Percentiles rank a stretch among this genome's conserved stretches.
These are phyloP conservation scores for Portunus trituberculatus DNA, from an alignment of 1,140 invertebrate genomes.

Conservation along the genomic window DNA sequence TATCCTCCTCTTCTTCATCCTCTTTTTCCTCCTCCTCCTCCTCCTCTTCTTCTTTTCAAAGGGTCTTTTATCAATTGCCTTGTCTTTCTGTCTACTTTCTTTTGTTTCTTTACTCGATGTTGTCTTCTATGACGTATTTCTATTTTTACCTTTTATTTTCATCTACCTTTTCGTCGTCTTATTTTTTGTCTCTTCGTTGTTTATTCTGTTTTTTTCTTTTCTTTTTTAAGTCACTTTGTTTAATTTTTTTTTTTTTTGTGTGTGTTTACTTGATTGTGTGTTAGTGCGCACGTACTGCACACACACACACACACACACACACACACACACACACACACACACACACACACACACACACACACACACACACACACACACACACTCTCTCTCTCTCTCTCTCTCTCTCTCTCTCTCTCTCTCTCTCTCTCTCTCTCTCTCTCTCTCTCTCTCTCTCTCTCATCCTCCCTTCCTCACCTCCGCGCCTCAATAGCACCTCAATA, in stretches of 20 bases:
- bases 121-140: background rate
- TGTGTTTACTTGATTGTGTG: background rate
- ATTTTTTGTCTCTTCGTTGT: constrained; percentile 27
- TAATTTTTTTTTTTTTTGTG: background rate
- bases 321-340: constrained; percentile 57
- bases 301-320: constrained; percentile 60
- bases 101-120: background rate
- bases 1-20: background rate
- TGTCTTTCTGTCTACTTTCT: background rate
- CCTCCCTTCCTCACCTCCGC: background rate
- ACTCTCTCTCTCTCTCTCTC: background rate
- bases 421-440: background rate
- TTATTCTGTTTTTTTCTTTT: background rate
- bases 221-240: background rate
- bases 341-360: background rate
- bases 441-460: background rate
- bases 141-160: constrained; percentile 24
- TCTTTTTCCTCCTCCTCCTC: background rate
- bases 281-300: background rate
- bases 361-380: background rate
- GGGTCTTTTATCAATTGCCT: background rate
- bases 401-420: background rate
- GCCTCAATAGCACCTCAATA: background rate
- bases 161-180: background rate
- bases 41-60: background rate